Evolutionary conservation across 1,140 invertebrate genomes (phyloP).

Genomic region (Anastatus disparis): DNA sequence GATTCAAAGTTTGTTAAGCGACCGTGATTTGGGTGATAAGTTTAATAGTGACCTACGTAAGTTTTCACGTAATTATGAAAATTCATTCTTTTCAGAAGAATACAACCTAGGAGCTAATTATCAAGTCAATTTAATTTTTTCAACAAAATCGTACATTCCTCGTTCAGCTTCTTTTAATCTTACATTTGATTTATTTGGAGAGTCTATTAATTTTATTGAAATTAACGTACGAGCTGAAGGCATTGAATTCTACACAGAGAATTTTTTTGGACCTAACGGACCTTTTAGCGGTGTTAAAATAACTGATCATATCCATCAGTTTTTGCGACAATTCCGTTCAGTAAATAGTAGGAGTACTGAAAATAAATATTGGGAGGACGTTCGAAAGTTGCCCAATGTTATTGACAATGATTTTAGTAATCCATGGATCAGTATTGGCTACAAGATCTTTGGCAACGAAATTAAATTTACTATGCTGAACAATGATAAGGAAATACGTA

Average conservation of each 20-base stretch:
- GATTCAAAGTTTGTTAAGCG: slow-evolving; percentile 83
- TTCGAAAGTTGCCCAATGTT: slow-evolving; percentile 72
- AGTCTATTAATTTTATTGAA: slow-evolving; percentile 88
- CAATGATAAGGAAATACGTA: slow-evolving; percentile 74
- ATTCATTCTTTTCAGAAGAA: slow-evolving; percentile 86
- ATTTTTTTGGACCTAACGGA: slow-evolving; percentile 81
- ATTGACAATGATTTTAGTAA: slow-evolving; percentile 72
- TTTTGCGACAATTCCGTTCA: slow-evolving; percentile 69
- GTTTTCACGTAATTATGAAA: slow-evolving; percentile 91
- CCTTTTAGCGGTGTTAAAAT: slow-evolving; percentile 74
- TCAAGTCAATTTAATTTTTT: slow-evolving; percentile 88
- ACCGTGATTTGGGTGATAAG: slow-evolving; percentile 76
- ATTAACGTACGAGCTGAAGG: slow-evolving; percentile 83
- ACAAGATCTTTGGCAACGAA: slow-evolving; percentile 83
- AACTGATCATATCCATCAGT: slow-evolving; percentile 68
- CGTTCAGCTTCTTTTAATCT: slow-evolving; percentile 83
- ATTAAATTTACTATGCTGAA: slow-evolving; percentile 76
- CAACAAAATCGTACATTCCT: slow-evolving; percentile 89
- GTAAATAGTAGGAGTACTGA: slow-evolving; percentile 60
- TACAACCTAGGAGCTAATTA: slow-evolving; percentile 84
- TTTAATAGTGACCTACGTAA: slow-evolving; percentile 86
- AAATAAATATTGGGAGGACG: slow-evolving; percentile 63
- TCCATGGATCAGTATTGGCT: slow-evolving; percentile 68
- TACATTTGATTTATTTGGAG: slow-evolving; percentile 89
- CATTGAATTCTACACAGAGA: slow-evolving; percentile 85